Evolutionary conservation across 2,797 vertebrate genomes (phyloP).

Genomic region (Lacerta agilis): DNA sequence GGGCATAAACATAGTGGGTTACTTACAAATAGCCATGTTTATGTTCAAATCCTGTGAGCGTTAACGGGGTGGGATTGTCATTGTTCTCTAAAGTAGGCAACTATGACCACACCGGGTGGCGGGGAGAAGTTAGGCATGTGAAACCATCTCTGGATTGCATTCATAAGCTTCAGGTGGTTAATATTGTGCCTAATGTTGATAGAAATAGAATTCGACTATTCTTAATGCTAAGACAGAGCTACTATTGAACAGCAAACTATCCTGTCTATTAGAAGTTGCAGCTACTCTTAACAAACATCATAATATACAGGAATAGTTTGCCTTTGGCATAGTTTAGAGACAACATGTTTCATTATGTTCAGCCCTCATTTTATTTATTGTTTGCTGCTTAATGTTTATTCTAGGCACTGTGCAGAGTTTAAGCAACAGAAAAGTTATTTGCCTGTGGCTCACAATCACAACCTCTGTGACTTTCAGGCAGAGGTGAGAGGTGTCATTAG

Average conservation of each 20-base stretch:
- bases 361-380: background rate
- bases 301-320: background rate
- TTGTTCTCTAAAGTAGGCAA: background rate
- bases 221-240: background rate
- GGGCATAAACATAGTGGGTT: background rate
- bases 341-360: background rate
- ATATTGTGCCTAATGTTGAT: background rate
- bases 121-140: background rate
- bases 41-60: background rate
- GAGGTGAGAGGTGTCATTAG: conserved; percentile 26
- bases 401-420: background rate
- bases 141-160: background rate
- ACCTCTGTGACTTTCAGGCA: conserved; percentile 21
- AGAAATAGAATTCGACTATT: background rate
- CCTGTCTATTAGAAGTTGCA: background rate
- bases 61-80: background rate
- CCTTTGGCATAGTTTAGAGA: background rate
- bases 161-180: conserved; percentile 5
- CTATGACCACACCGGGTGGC: background rate
- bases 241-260: background rate
- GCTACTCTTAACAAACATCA: background rate
- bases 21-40: background rate
- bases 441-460: background rate
- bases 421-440: background rate
- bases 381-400: background rate